Evolutionary conservation across 2,888 invertebrate species (phyloP).

Genomic region (Eledone cirrhosa): DNA sequence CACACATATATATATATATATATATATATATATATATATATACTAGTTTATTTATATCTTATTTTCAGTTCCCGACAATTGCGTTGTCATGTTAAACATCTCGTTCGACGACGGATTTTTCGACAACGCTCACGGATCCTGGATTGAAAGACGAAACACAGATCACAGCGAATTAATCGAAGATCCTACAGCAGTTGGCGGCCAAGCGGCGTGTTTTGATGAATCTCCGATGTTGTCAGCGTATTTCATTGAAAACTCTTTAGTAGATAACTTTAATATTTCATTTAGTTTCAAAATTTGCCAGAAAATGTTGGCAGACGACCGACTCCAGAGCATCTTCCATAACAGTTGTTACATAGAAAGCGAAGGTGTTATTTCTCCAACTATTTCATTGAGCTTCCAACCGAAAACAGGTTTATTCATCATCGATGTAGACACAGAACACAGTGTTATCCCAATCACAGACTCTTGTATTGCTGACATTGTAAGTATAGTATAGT

Average conservation of each 20-base stretch:
- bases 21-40: neutral
- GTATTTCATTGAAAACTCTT: constrained; percentile 18
- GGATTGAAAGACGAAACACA: neutral
- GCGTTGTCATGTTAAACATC: constrained; percentile 9
- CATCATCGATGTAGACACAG: neutral
- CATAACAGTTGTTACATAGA: constrained; percentile 21
- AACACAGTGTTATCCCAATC: neutral
- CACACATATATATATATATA: neutral
- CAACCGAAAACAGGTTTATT: neutral
- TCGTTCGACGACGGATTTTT: constrained; percentile 4
- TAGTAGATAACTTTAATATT: constrained; percentile 3
- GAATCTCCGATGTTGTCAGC: constrained; percentile 4
- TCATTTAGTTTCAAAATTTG: constrained; percentile 10
- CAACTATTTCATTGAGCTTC: constrained; percentile 8
- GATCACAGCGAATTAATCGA: neutral
- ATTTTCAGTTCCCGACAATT: neutral
- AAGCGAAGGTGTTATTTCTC: neutral
- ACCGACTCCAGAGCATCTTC: neutral
- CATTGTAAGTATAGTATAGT: constrained; percentile 16
- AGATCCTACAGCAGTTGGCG: neutral
- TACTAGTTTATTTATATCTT: neutral
- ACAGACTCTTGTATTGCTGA: constrained; percentile 1
- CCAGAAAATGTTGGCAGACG: neutral
- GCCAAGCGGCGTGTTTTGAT: constrained; percentile 14
- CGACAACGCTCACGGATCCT: neutral